These are phyloP conservation scores for Sminthurinus signatus DNA, from an alignment of 1,140 invertebrate species.

Conservation along the genomic window DNA sequence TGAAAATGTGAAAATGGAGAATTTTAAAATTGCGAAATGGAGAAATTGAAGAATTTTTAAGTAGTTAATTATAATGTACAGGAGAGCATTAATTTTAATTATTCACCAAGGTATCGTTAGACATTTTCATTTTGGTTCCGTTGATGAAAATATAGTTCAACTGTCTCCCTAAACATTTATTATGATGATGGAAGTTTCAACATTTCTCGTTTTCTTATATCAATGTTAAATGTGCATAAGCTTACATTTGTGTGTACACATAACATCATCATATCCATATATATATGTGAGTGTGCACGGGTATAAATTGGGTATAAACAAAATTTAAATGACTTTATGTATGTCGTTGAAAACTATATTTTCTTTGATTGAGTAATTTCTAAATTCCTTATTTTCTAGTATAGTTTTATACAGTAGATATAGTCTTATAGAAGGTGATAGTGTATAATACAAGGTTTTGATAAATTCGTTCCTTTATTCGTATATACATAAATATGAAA, in stretches of 20 bases:
- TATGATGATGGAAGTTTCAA: background rate
- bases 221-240: background rate
- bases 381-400: slow-evolving; percentile 4
- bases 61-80: slow-evolving; percentile 7
- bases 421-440: too few species aligned
- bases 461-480: too few species aligned
- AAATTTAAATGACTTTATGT: slow-evolving; percentile 13
- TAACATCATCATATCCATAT: too few species aligned
- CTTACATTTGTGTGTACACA: too few species aligned
- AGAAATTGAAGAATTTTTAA: slow-evolving; percentile 5
- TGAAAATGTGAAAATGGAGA: slow-evolving; percentile 4
- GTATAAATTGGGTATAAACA: too few species aligned
- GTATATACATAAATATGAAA: too few species aligned
- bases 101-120: background rate
- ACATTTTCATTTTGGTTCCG: background rate
- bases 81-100: slow-evolving; percentile 8
- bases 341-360: slow-evolving; percentile 10
- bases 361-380: slow-evolving; percentile 8
- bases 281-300: too few species aligned
- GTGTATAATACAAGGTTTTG: too few species aligned
- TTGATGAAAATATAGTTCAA: background rate
- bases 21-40: slow-evolving; percentile 13
- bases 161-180: background rate
- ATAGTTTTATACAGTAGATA: background rate
- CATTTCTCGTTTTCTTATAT: background rate